Conservation (phyloP, 2,113 vertebrate species). For the Hymenochirus boettgeri region DNA sequence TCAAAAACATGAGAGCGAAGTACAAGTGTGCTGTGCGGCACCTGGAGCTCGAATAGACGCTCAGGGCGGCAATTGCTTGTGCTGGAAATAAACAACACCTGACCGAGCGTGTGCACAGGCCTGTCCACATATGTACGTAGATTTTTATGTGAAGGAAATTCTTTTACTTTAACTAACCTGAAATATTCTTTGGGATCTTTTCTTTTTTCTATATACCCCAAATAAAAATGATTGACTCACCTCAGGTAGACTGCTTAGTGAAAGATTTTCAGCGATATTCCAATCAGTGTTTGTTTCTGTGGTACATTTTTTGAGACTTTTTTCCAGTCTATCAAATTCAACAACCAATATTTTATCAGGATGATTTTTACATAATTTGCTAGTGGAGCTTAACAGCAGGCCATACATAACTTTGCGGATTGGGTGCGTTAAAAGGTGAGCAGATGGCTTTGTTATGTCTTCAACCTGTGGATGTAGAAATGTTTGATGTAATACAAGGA, state of each 20-base stretch:
- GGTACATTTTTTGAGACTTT: constrained; percentile 66
- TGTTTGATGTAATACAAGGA: constrained; percentile 67
- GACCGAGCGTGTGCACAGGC: constrained; percentile 60
- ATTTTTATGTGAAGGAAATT: constrained; percentile 22
- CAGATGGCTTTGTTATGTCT: constrained; percentile 71
- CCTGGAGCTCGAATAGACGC: too few relatives aligned
- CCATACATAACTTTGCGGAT: constrained; percentile 81
- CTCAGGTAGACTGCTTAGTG: constrained; percentile 67
- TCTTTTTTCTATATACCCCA: too few relatives aligned
- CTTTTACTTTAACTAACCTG: neutral
- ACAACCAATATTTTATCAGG: constrained; percentile 50
- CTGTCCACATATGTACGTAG: constrained; percentile 9
- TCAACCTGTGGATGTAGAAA: constrained; percentile 85
- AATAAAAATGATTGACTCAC: too few relatives aligned
- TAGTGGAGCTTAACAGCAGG: constrained; percentile 57
- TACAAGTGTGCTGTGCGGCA: too few relatives aligned
- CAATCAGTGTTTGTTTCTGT: constrained; percentile 52
- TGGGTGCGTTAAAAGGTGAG: constrained; percentile 64
- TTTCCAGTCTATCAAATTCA: constrained; percentile 76
- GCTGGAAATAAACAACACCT: too few relatives aligned
- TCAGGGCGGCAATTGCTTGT: too few relatives aligned
- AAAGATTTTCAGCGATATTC: constrained; percentile 41
- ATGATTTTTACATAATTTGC: neutral
- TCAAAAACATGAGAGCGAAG: too few relatives aligned
- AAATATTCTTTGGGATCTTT: too few relatives aligned